Evolutionary conservation across 2,113 vertebrate genomes (phyloP), one percentile per base, ranked within the genome.

Genomic region (Tenebrosternarchus preto): DNA sequence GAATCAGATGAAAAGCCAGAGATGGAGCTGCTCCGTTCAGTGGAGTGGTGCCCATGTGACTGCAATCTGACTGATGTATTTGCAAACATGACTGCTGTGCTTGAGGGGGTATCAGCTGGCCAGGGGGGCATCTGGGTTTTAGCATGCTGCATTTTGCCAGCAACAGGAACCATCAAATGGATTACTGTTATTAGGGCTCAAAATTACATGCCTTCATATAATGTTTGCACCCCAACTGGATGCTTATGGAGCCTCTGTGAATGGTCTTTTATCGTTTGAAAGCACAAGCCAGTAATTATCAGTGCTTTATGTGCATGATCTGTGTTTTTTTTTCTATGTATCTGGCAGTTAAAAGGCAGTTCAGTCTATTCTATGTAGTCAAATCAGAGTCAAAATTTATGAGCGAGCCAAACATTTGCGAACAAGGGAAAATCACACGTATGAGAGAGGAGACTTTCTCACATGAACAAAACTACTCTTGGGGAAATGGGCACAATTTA

Each of bases 171-270:
- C 76, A 84, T 33, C 57, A 64, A n/a, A 81, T 33, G 83, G 60
- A 86, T 86, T 61, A 84, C 82, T 69, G 76, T 83, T 82, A 77
- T 86, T 84, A 82, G 27, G 8, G 1, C 1, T 5, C 43, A 27
- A 79, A 79, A 79, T 79, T 5, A 71, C 63, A 78, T 75, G 64
- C 59, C 29, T 79, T 80, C 36, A 24, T 57, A 64, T n/a, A 39
- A 50, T 33, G 33, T 69, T 76, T 46, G 33, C 60, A 76, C 43
- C 46, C 56, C 9, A 50, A 73, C 22, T 73, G 72, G 33, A 72
- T 46, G 69, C 2, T 60, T 61, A 73, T 61, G 29, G 31, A 5
- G 63, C 25, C 9, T 60, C 63, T 63, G 33, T 39, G 50, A 72
- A 84, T 53, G 43, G 25, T 24, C 72, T 64, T n/a, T 73, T 55